Percentiles rank a stretch among this genome's conserved stretches.
phyloP scores from a whole-genome alignment of 2,113 vertebrate species.

The Chrysemys picta region DNA sequence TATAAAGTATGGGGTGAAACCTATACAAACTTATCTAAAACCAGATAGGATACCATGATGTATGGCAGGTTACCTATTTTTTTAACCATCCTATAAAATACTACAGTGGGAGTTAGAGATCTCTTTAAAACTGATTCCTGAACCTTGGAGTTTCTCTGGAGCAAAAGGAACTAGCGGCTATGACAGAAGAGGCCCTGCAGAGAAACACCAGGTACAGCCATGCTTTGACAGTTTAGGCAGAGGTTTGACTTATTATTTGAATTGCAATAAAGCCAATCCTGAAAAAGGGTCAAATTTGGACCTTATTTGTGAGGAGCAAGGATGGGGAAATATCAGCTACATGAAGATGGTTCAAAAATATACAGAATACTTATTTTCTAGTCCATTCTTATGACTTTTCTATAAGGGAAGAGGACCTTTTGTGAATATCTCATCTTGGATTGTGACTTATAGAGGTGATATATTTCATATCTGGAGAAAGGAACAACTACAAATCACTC shows the following conservation, averaged over 20 bases:
- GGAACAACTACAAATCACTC: not conserved
- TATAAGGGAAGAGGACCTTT: not conserved
- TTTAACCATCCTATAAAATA: not conserved
- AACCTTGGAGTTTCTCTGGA: not conserved
- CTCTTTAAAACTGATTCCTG: not conserved
- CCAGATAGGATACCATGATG: rapidly evolving
- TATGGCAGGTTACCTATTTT: not conserved
- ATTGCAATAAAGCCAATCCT: not conserved
- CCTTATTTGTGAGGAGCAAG: not conserved
- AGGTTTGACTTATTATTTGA: not conserved
- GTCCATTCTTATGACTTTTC: not conserved
- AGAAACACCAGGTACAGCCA: not conserved
- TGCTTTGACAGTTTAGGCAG: not conserved
- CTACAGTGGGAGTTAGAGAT: not conserved
- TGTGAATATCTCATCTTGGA: not conserved
- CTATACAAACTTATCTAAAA: not conserved
- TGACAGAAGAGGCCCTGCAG: not conserved
- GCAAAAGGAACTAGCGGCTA: not conserved
- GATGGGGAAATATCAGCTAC: not conserved
- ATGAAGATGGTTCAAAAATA: not conserved
- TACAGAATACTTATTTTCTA: not conserved
- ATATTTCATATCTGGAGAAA: not conserved
- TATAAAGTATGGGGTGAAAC: conserved; percentile 17
- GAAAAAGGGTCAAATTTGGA: not conserved
- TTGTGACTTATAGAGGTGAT: not conserved